phyloP scores from a whole-genome alignment of 2,113 vertebrate species.

The Forbesichthys agassizii region DNA sequence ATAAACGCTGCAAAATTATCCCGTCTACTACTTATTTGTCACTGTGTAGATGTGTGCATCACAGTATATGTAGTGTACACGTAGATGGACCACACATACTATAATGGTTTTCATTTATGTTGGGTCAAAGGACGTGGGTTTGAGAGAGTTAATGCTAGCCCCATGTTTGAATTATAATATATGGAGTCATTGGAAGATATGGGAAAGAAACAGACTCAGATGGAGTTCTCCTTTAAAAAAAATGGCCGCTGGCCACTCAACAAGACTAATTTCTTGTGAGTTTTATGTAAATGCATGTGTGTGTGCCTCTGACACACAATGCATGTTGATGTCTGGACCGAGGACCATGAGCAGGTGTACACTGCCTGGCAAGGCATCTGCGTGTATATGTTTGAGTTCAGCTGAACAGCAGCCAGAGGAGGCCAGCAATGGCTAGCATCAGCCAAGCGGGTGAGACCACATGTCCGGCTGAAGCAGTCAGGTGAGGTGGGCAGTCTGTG shows the following conservation, averaged over 20 bases:
- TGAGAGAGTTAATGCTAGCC: too few species aligned
- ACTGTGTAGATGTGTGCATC: too few species aligned
- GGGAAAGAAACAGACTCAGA: background rate
- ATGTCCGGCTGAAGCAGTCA: constrained; percentile 11
- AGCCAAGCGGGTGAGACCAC: constrained; percentile 13
- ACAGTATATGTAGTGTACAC: too few species aligned
- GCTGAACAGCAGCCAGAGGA: constrained; percentile 62
- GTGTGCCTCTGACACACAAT: constrained; percentile 17
- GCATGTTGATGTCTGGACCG: background rate
- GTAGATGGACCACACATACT: too few species aligned
- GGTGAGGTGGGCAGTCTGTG: constrained; percentile 66
- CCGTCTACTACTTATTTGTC: too few species aligned
- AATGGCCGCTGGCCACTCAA: constrained; percentile 3
- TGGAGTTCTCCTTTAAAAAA: constrained; percentile 1
- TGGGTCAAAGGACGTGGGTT: too few species aligned
- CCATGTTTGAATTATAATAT: too few species aligned
- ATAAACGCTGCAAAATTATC: too few species aligned
- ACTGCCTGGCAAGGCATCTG: background rate
- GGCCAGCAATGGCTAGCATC: constrained; percentile 42
- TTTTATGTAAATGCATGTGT: background rate
- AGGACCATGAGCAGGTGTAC: background rate
- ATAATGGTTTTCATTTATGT: too few species aligned
- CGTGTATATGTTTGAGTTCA: constrained; percentile 55
- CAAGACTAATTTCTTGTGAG: background rate
- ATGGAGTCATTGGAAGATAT: too few species aligned